A percentile compares a stretch with the other conserved stretches of the same genome.
Conservation (phyloP, 2,888 invertebrate genomes). For the Punctoribates punctum region DNA sequence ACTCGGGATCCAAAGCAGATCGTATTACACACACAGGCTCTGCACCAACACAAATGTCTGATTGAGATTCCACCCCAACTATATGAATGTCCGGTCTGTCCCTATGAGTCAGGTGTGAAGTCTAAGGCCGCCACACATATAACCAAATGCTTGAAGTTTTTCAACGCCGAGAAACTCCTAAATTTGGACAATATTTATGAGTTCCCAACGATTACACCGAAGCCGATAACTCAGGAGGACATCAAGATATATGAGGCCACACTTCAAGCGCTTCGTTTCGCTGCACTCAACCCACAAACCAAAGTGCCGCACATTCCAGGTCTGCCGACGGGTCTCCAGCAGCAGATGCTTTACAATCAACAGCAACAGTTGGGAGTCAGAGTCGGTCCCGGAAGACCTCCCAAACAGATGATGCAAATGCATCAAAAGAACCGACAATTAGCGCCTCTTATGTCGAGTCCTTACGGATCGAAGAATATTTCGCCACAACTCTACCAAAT, state of each 20-base stretch:
- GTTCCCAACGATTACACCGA: constrained; percentile 86
- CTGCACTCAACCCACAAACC: constrained; percentile 42
- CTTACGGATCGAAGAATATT: constrained; percentile 17
- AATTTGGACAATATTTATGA: constrained; percentile 61
- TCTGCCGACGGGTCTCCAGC: constrained; percentile 43
- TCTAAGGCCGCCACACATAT: constrained; percentile 83
- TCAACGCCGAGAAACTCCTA: constrained; percentile 76
- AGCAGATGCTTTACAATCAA: constrained; percentile 44
- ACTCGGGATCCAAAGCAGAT: constrained; percentile 76
- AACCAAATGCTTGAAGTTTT: constrained; percentile 81
- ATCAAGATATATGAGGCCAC: constrained; percentile 50
- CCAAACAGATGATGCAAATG: constrained; percentile 17
- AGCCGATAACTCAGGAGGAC: constrained; percentile 56
- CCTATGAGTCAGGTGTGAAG: constrained; percentile 89
- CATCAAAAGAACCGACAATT: not conserved
- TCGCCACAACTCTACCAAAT: constrained; percentile 44
- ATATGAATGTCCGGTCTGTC: constrained; percentile 88
- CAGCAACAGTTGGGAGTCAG: constrained; percentile 43
- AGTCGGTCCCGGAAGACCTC: constrained; percentile 37
- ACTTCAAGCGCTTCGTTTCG: constrained; percentile 55
- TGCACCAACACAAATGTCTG: constrained; percentile 77
- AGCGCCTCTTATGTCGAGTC: not conserved
- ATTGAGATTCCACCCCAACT: constrained; percentile 78
- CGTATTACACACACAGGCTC: constrained; percentile 83
- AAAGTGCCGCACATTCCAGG: constrained; percentile 43